Base-by-base conservation (phyloP, 64 coral and sea anemone species). In the Dendrophyllia cribrosa region DNA sequence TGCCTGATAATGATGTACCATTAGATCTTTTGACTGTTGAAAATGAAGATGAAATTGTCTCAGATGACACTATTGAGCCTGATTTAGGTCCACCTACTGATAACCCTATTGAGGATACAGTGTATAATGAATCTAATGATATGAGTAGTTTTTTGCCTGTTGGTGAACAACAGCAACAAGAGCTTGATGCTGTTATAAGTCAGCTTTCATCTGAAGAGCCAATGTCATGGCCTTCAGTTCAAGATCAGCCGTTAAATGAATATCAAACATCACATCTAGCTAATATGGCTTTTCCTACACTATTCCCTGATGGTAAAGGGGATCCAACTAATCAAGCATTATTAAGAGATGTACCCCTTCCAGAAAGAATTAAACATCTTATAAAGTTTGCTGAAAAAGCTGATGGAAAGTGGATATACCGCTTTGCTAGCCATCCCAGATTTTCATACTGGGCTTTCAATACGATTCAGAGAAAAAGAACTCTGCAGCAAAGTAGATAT, bases 131-230 rank as follows among this genome's bases (percentile, higher is more conserved):
- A 11, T 89, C 87, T n/a, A 89, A 52, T 60, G 87, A 89, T 23
- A 78, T 89, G 71, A 89, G 74, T 78, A 82, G 61, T 58, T 91
- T 91, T 58, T 91, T 91, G 25, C 77, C 88, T 46, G 78, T 91
- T 83, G 76, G 89, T 45, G 72, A 89, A 78, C 72, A 89, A 89
- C 46, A 89, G 49, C 46, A 89, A 62, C 87, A 89, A 89, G 74
- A 89, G 66, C n/a, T 89, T 43, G 53, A 89, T 76, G 87, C 73
- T 76, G 19, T 89, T 49, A 87, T n/a, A 74, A 74, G 61, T 87
- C 34, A 87, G 26, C 64, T 74, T 16, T 74, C 85, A 55, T 44
- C 85, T 50, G 67, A 87, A 5, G 22, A 72, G 70, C 85, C 85
- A 72, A 8, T 87, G 67, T 34, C 55, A 48, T 85, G 82, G 82